Conservation (phyloP, 1,140 invertebrate genomes). For the Lepidotrigona ventralis region DNA sequence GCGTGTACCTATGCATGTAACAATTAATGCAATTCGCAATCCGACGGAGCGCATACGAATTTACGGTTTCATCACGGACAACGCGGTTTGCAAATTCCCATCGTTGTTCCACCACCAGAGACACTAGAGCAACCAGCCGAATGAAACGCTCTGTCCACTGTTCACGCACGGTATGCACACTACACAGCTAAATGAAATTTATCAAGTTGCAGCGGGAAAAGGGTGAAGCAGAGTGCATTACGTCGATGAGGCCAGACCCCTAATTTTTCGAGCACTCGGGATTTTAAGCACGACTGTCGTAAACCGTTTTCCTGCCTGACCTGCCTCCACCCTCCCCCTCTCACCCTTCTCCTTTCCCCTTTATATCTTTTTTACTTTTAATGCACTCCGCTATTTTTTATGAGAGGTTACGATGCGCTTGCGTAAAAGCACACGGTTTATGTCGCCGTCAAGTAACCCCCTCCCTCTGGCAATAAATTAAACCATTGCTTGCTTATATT, state of each 20-base stretch:
- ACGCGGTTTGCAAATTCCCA: background rate
- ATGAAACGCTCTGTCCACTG: background rate
- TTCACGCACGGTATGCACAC: background rate
- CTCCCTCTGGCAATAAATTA: rapidly evolving
- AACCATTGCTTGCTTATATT: background rate
- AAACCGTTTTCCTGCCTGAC: background rate
- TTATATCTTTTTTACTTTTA: background rate
- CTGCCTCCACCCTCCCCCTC: background rate
- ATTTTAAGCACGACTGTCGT: background rate
- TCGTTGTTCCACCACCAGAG: background rate
- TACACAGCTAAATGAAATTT: slow-evolving; percentile 19
- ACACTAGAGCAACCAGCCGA: background rate
- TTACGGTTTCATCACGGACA: background rate
- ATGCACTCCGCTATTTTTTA: background rate
- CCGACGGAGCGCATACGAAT: background rate
- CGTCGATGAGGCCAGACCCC: background rate
- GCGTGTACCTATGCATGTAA: background rate
- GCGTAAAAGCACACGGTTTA: background rate
- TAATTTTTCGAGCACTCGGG: background rate
- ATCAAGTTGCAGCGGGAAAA: background rate
- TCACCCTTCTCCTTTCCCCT: no score
- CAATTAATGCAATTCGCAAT: background rate
- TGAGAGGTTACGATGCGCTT: background rate
- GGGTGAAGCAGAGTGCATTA: background rate
- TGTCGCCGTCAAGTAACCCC: background rate